Percentiles rank a stretch among this genome's conserved stretches.
These are phyloP conservation scores for Meloidogyne hapla DNA, from an alignment of 1,140 invertebrate species.

Conservation along the genomic window DNA sequence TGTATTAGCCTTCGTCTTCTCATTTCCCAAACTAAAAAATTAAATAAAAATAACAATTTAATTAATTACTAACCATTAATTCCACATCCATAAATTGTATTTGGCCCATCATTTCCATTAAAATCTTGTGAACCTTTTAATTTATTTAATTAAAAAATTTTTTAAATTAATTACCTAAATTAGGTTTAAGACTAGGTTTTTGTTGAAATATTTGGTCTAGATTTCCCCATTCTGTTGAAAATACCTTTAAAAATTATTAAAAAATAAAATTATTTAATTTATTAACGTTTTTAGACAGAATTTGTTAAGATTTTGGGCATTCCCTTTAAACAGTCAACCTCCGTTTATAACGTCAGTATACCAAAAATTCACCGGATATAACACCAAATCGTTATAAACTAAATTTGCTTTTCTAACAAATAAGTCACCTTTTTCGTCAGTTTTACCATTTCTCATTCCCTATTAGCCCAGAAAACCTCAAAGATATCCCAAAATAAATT, in stretches of 20 bases:
- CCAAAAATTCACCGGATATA: too few relatives aligned
- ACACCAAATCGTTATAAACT: too few relatives aligned
- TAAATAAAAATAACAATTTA: background rate
- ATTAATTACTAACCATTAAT: constrained; percentile 1
- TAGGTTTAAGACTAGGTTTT: constrained; percentile 9
- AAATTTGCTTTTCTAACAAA: too few relatives aligned
- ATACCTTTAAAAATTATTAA: constrained; percentile 67
- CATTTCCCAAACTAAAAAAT: constrained; percentile 44
- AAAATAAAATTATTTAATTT: background rate
- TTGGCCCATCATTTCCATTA: background rate
- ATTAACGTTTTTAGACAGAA: too few relatives aligned
- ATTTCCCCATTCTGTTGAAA: constrained; percentile 85
- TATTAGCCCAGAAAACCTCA: too few relatives aligned
- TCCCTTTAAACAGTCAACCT: too few relatives aligned
- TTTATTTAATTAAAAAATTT: background rate
- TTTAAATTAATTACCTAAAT: constrained; percentile 4
- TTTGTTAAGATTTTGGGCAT: too few relatives aligned
- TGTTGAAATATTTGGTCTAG: constrained; percentile 67
- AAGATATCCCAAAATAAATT: too few relatives aligned
- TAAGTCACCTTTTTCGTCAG: too few relatives aligned
- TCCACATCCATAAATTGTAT: constrained; percentile 1
- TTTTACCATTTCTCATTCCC: too few relatives aligned
- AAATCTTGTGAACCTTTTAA: background rate
- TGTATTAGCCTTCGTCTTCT: constrained; percentile 32
- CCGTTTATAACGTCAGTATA: too few relatives aligned